Conservation (phyloP, 2,113 vertebrate species). For the Actenoides hombroni region DNA sequence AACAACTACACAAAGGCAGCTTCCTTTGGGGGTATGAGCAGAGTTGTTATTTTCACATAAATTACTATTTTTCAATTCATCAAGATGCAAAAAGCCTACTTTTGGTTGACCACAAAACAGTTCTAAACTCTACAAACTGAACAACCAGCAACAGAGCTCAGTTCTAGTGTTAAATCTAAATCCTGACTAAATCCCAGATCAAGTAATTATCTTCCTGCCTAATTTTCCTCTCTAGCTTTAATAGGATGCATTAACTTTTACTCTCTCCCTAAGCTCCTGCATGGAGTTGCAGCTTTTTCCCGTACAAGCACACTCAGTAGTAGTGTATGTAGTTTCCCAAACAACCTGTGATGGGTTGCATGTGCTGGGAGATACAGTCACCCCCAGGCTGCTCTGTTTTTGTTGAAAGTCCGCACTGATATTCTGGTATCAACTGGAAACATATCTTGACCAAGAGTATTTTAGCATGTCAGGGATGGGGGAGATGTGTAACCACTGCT, state of each 20-base stretch:
- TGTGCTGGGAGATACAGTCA: not conserved
- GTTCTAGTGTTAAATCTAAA: not conserved
- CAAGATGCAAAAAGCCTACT: not conserved
- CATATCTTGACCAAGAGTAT: not conserved
- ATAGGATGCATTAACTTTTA: not conserved
- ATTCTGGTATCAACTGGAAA: not conserved
- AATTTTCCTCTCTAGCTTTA: not conserved
- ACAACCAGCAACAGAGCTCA: not conserved
- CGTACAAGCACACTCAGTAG: rapidly evolving
- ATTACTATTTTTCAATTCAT: not conserved
- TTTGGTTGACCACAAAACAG: not conserved
- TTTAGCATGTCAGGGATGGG: rapidly evolving
- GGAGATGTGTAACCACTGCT: not conserved
- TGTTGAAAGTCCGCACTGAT: not conserved
- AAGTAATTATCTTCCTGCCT: not conserved
- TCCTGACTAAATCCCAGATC: not conserved
- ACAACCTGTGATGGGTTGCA: not conserved
- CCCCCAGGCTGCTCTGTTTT: not conserved
- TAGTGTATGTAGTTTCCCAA: not conserved
- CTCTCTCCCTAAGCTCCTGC: not conserved
- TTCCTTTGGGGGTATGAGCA: not conserved
- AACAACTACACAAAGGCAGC: not conserved
- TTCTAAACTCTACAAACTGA: not conserved
- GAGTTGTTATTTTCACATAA: not conserved
- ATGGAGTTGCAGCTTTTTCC: not conserved